Evolutionary conservation across 2,797 vertebrate species (phyloP), one percentile per base, ranked within the genome.

Genomic region (Macrochelys suwanniensis): DNA sequence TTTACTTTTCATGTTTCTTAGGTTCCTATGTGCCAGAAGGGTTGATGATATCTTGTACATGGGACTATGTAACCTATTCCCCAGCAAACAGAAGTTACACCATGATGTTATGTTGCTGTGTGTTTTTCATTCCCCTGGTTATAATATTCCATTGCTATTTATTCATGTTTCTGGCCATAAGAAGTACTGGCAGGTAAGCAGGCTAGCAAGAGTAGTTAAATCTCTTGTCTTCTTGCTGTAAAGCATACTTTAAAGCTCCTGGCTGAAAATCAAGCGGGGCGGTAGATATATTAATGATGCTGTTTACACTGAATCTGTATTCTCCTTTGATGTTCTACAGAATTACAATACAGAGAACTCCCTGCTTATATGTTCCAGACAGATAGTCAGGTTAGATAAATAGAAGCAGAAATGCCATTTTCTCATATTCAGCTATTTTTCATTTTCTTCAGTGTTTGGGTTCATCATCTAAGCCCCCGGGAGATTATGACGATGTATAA

Each of bases 21-120:
- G 98, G 98, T 97, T 98, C 98, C 37, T 98, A 98, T n/a, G 97
- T 98, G 78, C 98, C 98, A 50, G 98, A 98, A 78, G 98, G 98
- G 56, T 96, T 98, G 96, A 98, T 98, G 98, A 98, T 98, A 95
- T 98, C 98, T 47, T 98, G 98, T 91, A 98, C 98, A 0, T 98
- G 98, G 98, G 98, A 98, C 90, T 98, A 98, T 42, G 92, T 97
- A 80, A 98, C 97, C 61, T 97, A 97, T 88, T 98, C 98, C 49
- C 94, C 97, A 33, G 95, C 96, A 90, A 98, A 98, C 89, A 97
- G 97, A 97, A 98, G 97, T 83, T 98, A 98, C 92, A 98, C 98
- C 65, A 98, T 98, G 98, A 97, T 98, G 96, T 94, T 98, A 28
- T 98, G 98, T 81, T 98, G 98, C 89, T 98, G 96, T 0, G 98